Conservation (phyloP, 2,113 vertebrate species). For the Aegithalos caudatus region DNA sequence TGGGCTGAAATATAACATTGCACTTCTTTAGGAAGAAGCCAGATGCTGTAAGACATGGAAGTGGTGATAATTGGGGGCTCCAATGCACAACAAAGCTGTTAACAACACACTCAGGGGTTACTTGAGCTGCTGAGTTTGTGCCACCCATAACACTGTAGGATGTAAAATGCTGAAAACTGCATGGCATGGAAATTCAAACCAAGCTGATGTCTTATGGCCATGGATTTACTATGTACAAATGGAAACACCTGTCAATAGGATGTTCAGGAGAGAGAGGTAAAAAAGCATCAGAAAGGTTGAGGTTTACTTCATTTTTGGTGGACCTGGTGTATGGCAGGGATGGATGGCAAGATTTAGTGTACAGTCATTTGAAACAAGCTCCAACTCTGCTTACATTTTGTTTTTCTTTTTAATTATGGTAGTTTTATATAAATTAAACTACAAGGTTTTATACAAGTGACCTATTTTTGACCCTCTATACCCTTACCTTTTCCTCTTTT, state of each 20-base stretch:
- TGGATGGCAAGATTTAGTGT: conserved; percentile 50
- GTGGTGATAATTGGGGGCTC: background rate
- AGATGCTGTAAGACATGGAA: background rate
- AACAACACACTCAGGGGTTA: background rate
- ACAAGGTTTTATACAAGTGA: conserved; percentile 72
- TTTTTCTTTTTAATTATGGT: conserved; percentile 65
- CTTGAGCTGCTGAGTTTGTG: conserved; percentile 27
- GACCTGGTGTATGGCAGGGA: conserved; percentile 5
- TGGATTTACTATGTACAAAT: conserved; percentile 61
- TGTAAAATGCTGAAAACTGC: background rate
- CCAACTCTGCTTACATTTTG: conserved; percentile 40
- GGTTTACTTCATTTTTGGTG: conserved; percentile 16
- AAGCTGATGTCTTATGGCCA: conserved; percentile 31
- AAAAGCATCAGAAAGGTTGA: background rate
- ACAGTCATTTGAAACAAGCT: conserved; percentile 32
- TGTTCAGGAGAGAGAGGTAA: background rate
- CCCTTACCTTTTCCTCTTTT: conserved; percentile 58
- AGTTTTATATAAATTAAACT: conserved; percentile 77
- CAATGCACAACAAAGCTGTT: background rate
- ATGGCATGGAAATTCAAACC: conserved; percentile 27
- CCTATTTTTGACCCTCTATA: conserved; percentile 66
- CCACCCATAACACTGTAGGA: conserved; percentile 10
- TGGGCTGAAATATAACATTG: background rate
- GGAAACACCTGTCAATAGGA: conserved; percentile 27
- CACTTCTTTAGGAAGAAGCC: background rate